A percentile compares a stretch with the other conserved stretches of the same genome.
phyloP scores from a whole-genome alignment of 2,888 invertebrate genomes.

The Helicoverpa assulta region DNA sequence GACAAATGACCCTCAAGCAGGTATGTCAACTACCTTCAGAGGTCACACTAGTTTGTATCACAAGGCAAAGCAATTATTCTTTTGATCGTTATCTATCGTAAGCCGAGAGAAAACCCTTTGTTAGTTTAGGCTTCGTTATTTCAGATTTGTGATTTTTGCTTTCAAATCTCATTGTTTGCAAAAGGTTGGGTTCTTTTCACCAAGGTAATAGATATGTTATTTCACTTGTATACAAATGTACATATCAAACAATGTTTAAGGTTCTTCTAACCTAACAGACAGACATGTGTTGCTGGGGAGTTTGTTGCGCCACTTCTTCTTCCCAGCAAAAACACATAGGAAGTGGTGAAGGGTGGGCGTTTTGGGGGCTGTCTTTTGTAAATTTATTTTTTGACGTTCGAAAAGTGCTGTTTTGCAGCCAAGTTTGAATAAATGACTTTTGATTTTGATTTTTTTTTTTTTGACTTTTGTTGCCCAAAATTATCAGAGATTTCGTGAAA shows the following conservation, averaged over 20 bases:
- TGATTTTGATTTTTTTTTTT: no score
- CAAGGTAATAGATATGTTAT: conserved; percentile 31
- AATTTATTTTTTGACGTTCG: no score
- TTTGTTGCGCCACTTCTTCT: no score
- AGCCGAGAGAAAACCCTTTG: conserved; percentile 42
- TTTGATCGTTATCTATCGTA: conserved; percentile 55
- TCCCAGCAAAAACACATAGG: no score
- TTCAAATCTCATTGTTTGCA: conserved; percentile 36
- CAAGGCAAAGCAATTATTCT: conserved; percentile 52
- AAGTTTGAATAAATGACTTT: no score
- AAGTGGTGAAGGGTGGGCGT: no score
- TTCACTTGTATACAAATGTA: no score
- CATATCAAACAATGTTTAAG: no score
- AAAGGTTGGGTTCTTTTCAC: conserved; percentile 30
- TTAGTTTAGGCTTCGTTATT: conserved; percentile 59
- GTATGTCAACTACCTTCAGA: conserved; percentile 14
- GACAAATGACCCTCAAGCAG: conserved; percentile 22
- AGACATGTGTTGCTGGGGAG: no score
- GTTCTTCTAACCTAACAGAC: no score
- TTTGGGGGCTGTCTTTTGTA: no score
- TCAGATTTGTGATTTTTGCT: conserved; percentile 51
- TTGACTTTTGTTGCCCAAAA: conserved; percentile 17
- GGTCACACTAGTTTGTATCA: conserved; percentile 31
- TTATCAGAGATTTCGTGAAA: conserved; percentile 5
- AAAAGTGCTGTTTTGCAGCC: no score